A percentile compares a stretch with the other conserved stretches of the same genome.
These are phyloP conservation scores for Agrilus mali DNA, from an alignment of 2,888 invertebrate genomes.

Conservation along the genomic window DNA sequence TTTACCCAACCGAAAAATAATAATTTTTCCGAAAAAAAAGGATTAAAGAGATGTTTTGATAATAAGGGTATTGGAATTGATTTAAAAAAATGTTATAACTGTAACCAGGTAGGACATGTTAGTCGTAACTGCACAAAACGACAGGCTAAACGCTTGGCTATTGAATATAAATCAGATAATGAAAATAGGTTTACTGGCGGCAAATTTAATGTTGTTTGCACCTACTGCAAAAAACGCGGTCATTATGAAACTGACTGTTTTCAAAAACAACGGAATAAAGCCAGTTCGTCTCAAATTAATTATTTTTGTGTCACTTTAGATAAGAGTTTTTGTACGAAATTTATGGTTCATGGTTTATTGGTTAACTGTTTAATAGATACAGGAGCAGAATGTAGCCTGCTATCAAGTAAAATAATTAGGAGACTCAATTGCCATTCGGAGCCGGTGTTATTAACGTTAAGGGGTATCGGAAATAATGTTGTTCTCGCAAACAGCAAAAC, in stretches of 20 bases:
- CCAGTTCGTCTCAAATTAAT: too few relatives aligned
- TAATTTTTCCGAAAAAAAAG: neutral
- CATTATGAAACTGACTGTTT: too few relatives aligned
- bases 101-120: neutral
- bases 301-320: too few relatives aligned
- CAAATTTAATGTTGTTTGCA: too few relatives aligned
- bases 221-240: too few relatives aligned
- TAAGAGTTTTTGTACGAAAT: neutral
- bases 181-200: too few relatives aligned
- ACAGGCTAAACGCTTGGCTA: neutral
- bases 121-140: neutral
- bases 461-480: neutral
- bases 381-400: neutral
- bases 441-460: neutral
- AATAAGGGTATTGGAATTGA: neutral
- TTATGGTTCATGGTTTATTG: neutral
- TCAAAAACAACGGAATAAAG: too few relatives aligned
- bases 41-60: neutral
- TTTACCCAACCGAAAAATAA: too few relatives aligned
- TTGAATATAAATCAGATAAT: too few relatives aligned
- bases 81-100: neutral
- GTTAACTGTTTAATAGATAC: conserved; percentile 2
- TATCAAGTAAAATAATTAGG: neutral
- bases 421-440: neutral
- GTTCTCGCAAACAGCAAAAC: neutral